These are phyloP conservation scores for Trachelus stipa DNA, from an alignment of 2,888 invertebrate genomes.

Conservation along the genomic window DNA sequence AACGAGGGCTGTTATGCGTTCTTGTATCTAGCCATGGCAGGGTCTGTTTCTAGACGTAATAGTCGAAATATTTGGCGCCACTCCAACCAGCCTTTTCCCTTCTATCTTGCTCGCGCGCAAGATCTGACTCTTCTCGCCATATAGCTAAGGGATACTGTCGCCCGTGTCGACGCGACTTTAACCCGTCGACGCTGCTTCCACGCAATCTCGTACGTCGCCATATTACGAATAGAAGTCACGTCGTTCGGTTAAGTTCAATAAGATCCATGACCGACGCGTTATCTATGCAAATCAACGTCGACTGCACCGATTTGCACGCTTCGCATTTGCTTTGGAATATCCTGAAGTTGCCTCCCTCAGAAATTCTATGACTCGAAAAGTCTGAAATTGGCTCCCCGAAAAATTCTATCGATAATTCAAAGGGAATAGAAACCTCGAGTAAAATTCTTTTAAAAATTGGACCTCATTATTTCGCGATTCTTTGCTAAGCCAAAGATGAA, in stretches of 20 bases:
- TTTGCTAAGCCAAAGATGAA: neutral
- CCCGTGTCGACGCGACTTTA: neutral
- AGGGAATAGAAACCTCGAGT: neutral
- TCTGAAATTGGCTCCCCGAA: neutral
- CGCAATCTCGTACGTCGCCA: neutral
- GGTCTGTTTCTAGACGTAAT: conserved; percentile 7
- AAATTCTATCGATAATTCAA: neutral
- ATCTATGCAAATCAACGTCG: neutral
- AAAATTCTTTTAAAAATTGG: neutral
- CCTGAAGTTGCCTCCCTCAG: neutral
- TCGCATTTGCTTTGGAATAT: neutral
- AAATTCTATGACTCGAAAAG: neutral
- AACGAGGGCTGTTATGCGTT: neutral
- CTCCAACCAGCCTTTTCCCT: conserved; percentile 40
- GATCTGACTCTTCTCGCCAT: neutral
- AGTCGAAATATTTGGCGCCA: conserved; percentile 38
- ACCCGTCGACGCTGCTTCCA: neutral
- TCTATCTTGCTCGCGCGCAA: conserved; percentile 20
- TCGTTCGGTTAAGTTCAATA: neutral
- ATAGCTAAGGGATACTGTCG: neutral
- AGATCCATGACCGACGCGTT: neutral
- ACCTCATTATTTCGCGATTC: neutral
- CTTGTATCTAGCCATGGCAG: neutral
- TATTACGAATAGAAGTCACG: neutral
- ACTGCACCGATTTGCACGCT: neutral